Evolutionary conservation across 2,113 vertebrate species (phyloP).

Genomic region (Eolophus roseicapilla): DNA sequence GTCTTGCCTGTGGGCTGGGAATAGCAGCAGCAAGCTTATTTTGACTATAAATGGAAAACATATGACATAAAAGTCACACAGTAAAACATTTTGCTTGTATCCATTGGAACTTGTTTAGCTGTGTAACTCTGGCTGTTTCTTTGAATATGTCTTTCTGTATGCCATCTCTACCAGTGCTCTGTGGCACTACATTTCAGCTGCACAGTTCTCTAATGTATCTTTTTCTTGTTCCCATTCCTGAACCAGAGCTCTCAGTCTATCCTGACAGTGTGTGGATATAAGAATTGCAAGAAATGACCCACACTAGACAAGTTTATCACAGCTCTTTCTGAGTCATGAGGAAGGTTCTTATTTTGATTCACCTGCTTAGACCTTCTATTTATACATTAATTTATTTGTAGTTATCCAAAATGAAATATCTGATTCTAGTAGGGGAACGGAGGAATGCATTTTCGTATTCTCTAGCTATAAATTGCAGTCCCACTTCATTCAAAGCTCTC

Average conservation of each 20-base stretch:
- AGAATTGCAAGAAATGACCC: conserved; percentile 46
- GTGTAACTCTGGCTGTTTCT: not conserved
- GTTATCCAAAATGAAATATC: not conserved
- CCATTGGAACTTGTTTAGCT: conserved; percentile 19
- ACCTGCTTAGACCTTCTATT: conserved; percentile 9
- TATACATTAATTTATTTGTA: conserved; percentile 16
- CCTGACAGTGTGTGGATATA: not conserved
- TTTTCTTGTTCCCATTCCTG: not conserved
- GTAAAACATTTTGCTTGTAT: conserved; percentile 40
- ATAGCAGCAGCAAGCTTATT: conserved; percentile 28
- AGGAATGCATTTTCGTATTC: not conserved
- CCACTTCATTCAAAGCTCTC: not conserved
- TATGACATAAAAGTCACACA: not conserved
- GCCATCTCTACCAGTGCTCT: not conserved
- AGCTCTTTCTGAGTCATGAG: conserved; percentile 9
- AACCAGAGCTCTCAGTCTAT: conserved; percentile 29
- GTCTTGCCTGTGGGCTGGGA: not conserved
- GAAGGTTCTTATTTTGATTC: conserved; percentile 40
- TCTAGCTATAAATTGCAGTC: not conserved
- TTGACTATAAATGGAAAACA: conserved; percentile 32
- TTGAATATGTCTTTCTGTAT: not conserved
- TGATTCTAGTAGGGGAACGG: not conserved
- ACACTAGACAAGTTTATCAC: conserved; percentile 35
- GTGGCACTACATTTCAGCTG: not conserved
- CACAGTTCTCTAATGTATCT: conserved; percentile 13